Conservation (phyloP, 2,113 vertebrate genomes). For the Plectropomus leopardus region DNA sequence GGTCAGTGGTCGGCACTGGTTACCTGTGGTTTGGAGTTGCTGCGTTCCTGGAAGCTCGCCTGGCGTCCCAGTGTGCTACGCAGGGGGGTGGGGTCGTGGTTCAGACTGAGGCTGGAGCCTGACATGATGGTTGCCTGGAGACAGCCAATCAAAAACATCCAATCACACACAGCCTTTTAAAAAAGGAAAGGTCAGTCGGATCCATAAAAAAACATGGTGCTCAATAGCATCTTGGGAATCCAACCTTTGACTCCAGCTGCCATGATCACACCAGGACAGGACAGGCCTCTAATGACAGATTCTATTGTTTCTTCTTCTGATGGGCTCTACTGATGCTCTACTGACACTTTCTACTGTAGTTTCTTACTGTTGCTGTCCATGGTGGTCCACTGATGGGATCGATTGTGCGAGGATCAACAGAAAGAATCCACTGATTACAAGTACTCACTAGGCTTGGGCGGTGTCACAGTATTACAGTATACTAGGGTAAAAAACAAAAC, state of each 20-base stretch:
- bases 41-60: conserved; percentile 97
- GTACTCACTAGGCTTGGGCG: too few relatives aligned
- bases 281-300: conserved; percentile 10
- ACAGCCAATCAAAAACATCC: conserved; percentile 33
- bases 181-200: neutral
- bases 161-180: neutral
- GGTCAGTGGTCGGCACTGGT: neutral
- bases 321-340: neutral
- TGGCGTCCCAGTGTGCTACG: conserved; percentile 94
- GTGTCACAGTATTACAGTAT: too few relatives aligned
- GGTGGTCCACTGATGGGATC: neutral
- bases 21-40: conserved; percentile 90
- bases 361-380: neutral
- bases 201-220: conserved; percentile 11
- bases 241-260: conserved; percentile 28
- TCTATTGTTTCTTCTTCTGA: neutral
- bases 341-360: too few relatives aligned
- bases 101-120: conserved; percentile 95
- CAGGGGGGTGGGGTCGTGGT: conserved; percentile 90
- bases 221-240: neutral
- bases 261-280: conserved; percentile 5
- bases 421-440: neutral
- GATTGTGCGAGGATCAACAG: too few relatives aligned
- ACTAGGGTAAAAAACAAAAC: too few relatives aligned
- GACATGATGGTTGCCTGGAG: conserved; percentile 98